Evolutionary conservation across 1,140 invertebrate species (phyloP).

Genomic region (Conopomorpha cramerella): DNA sequence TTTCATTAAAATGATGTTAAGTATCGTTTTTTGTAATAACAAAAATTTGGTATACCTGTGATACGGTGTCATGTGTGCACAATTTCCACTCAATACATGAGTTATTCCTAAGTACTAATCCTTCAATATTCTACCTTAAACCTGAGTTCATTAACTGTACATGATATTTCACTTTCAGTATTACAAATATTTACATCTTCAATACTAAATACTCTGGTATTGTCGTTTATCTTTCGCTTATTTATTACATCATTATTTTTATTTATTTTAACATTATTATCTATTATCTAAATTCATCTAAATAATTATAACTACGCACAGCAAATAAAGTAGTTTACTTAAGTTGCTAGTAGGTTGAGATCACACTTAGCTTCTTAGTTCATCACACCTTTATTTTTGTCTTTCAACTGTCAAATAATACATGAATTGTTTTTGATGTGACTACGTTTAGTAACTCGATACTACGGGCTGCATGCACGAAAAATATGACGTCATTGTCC

Average conservation of each 20-base stretch:
- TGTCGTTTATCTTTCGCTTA: constrained; percentile 24
- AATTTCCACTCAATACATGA: too few species aligned
- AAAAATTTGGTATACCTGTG: neutral
- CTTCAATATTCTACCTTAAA: constrained; percentile 1
- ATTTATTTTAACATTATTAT: constrained; percentile 8
- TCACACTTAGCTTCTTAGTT: neutral
- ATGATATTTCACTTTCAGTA: neutral
- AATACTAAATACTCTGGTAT: constrained; percentile 28
- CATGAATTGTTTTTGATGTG: too few species aligned
- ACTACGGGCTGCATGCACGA: too few species aligned
- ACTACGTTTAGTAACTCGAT: too few species aligned
- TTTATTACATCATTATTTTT: constrained; percentile 9
- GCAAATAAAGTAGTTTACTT: neutral
- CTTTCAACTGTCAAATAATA: too few species aligned
- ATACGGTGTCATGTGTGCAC: too few species aligned
- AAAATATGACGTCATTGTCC: too few species aligned
- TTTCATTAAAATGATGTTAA: too few species aligned
- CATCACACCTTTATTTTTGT: neutral
- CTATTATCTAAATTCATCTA: neutral
- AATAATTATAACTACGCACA: neutral
- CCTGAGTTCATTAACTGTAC: neutral
- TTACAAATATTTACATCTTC: constrained; percentile 15
- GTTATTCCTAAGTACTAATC: too few species aligned
- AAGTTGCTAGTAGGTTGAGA: neutral
- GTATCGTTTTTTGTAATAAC: too few species aligned